These are phyloP conservation scores for Sebastes schlegelii DNA, from an alignment of 2,113 vertebrate genomes.

Conservation along the genomic window DNA sequence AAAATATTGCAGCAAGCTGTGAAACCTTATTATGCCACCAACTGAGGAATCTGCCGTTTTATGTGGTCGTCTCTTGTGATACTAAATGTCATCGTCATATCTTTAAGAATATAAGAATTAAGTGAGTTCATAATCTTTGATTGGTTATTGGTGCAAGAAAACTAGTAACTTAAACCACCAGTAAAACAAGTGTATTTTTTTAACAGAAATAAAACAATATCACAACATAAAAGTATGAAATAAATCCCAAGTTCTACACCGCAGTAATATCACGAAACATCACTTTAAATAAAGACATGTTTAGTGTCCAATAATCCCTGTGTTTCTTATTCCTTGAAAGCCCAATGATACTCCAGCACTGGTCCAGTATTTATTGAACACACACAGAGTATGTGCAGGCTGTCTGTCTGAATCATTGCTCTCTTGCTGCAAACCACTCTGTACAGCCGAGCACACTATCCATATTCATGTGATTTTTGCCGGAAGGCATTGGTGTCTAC, in stretches of 20 bases:
- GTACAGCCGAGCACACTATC: constrained; percentile 81
- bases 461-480: constrained; percentile 88
- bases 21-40: constrained; percentile 12
- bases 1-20: constrained; percentile 52
- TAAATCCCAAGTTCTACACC: background rate
- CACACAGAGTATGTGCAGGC: constrained; percentile 68
- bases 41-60: constrained; percentile 29
- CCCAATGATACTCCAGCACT: constrained; percentile 24
- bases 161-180: background rate
- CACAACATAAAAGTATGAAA: background rate
- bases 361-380: constrained; percentile 63
- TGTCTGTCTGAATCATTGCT: constrained; percentile 80
- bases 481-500: constrained; percentile 84
- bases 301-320: background rate
- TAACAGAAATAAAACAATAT: background rate
- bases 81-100: background rate
- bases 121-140: background rate
- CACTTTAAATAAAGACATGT: background rate
- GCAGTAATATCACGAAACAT: background rate
- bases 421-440: constrained; percentile 75
- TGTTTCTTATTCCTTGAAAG: constrained; percentile 38
- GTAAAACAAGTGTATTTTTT: background rate
- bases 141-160: background rate
- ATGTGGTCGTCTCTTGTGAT: constrained; percentile 3
- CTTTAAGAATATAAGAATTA: background rate